Percentiles rank a stretch among this genome's conserved stretches.
phyloP scores from a whole-genome alignment of 2,113 vertebrate genomes.

The Polypterus bichir region DNA sequence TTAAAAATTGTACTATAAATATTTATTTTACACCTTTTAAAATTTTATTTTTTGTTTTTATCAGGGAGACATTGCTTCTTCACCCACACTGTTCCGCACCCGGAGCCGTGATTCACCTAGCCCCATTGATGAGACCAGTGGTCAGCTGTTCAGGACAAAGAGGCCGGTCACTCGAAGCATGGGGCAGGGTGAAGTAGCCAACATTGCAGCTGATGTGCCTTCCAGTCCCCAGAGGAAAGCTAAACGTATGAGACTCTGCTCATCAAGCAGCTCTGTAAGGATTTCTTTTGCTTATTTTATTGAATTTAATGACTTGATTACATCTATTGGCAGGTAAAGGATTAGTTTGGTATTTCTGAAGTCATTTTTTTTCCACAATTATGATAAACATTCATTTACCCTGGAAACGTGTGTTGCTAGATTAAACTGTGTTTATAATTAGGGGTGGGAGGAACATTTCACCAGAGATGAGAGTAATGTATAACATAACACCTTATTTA shows the following conservation, averaged over 20 bases:
- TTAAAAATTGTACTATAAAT: not conserved
- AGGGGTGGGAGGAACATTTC: no score
- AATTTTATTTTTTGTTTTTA: not conserved
- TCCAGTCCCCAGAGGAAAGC: constrained; percentile 55
- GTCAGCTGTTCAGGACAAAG: constrained; percentile 51
- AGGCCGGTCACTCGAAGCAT: constrained; percentile 71
- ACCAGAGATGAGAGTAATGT: no score
- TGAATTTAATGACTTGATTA: no score
- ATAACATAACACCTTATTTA: no score
- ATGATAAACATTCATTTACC: no score
- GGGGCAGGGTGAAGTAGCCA: constrained; percentile 55
- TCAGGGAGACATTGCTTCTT: constrained; percentile 9
- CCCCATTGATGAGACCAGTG: constrained; percentile 49
- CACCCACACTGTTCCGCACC: constrained; percentile 37
- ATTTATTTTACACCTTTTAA: not conserved
- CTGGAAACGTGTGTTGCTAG: no score
- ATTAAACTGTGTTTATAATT: no score
- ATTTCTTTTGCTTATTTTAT: not conserved
- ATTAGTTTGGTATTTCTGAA: no score
- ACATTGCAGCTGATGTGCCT: constrained; percentile 36
- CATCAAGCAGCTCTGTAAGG: constrained; percentile 65
- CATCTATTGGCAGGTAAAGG: no score
- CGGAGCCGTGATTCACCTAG: constrained; percentile 61
- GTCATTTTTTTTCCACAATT: no score
- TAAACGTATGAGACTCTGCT: constrained; percentile 72